Evolutionary conservation across 2,113 vertebrate species (phyloP).

Genomic region (Callaeas wilsoni): DNA sequence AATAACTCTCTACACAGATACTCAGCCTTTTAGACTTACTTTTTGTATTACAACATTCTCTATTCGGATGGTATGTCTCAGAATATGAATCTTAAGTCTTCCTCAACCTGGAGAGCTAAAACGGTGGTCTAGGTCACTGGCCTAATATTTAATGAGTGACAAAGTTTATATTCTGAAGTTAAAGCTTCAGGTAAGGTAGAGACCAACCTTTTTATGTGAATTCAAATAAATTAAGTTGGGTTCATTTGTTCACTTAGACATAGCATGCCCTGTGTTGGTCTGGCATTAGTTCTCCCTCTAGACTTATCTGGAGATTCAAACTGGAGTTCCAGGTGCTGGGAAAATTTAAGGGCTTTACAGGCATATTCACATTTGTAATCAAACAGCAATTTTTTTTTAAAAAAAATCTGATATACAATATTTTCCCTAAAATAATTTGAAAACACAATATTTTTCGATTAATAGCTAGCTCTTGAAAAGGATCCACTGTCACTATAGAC

Average conservation of each 20-base stretch:
- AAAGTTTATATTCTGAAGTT: background rate
- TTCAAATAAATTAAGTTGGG: background rate
- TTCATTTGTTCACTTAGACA: background rate
- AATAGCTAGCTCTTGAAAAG: background rate
- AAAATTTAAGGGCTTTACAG: background rate
- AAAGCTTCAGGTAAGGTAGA: background rate
- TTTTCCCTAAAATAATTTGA: background rate
- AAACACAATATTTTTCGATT: background rate
- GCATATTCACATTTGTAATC: background rate
- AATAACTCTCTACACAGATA: background rate
- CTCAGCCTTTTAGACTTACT: background rate
- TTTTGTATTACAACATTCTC: background rate
- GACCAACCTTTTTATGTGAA: background rate
- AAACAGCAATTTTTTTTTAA: background rate
- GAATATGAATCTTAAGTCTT: background rate
- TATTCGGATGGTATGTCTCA: background rate
- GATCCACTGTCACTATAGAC: background rate
- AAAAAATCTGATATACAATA: background rate
- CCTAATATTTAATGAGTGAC: background rate
- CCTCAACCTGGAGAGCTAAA: background rate
- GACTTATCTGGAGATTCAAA: background rate
- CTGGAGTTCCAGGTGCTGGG: background rate
- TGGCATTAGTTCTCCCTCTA: background rate
- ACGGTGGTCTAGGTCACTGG: background rate
- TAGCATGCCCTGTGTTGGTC: background rate